These are phyloP conservation scores for Ardeotis arabs DNA, from an alignment of 2,113 vertebrate genomes.

Conservation along the genomic window DNA sequence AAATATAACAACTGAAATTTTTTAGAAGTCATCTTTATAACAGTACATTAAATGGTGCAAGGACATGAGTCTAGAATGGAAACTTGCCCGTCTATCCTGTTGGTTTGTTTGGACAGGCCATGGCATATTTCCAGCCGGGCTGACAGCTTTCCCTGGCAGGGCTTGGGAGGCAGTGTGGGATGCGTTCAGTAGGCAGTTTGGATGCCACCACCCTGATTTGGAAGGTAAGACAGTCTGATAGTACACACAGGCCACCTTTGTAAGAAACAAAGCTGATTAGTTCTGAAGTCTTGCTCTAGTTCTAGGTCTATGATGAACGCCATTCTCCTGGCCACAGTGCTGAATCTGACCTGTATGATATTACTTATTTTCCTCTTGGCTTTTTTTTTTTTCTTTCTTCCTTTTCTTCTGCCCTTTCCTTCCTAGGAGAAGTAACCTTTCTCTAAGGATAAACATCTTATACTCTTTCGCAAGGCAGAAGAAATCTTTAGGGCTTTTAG, in stretches of 20 bases:
- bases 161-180: neutral
- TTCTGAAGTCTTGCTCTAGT: neutral
- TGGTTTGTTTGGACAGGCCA: neutral
- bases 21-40: neutral
- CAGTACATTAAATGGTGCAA: neutral
- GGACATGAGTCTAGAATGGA: neutral
- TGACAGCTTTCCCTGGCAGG: neutral
- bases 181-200: rapidly evolving
- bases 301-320: neutral
- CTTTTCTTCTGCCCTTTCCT: neutral
- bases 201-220: neutral
- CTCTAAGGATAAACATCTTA: conserved; percentile 1
- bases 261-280: neutral
- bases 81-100: neutral
- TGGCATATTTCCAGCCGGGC: neutral
- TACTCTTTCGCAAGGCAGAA: neutral
- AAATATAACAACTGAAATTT: neutral
- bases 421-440: neutral
- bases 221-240: neutral
- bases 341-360: neutral
- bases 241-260: neutral
- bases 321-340: neutral
- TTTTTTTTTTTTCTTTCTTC: neutral
- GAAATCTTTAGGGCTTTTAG: conserved; percentile 45
- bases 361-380: neutral